A percentile compares a stretch with the other conserved stretches of the same genome.
Evolutionary conservation across 2,113 vertebrate genomes (phyloP).

Genomic region (Rhipidura dahli): DNA sequence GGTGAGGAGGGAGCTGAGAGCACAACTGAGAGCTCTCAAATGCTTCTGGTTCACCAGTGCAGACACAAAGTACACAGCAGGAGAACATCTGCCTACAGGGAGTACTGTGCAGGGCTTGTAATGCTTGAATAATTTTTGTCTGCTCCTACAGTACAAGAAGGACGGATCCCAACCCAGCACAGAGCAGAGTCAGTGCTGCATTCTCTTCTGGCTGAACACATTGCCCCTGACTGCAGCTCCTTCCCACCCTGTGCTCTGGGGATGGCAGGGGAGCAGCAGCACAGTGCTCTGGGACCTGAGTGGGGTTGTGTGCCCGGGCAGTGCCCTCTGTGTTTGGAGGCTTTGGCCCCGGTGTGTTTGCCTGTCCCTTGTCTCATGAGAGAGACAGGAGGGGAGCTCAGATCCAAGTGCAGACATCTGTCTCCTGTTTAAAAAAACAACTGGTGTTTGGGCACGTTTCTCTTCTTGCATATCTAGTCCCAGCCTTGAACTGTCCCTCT

Average conservation of each 20-base stretch:
- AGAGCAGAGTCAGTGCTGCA: neutral
- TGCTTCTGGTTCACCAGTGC: neutral
- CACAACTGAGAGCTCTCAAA: neutral
- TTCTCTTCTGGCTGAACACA: neutral
- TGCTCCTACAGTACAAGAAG: neutral
- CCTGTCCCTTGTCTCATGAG: neutral
- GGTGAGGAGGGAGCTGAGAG: neutral
- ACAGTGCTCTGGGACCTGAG: neutral
- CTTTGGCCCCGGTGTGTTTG: neutral
- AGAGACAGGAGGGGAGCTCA: neutral
- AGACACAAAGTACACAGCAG: neutral
- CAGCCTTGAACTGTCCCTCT: neutral
- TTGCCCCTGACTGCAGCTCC: neutral
- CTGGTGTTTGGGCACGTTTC: neutral
- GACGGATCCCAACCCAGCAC: neutral
- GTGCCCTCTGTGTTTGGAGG: neutral
- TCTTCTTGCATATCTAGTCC: neutral
- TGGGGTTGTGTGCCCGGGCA: neutral
- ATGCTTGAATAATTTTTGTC: neutral
- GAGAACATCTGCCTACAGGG: slow-evolving; percentile 8
- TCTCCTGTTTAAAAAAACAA: neutral
- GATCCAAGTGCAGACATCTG: neutral
- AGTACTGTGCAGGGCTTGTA: neutral
- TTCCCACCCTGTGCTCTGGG: neutral
- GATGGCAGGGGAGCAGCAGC: neutral